phyloP scores from a whole-genome alignment of 2,797 vertebrate genomes.

The Syndactyla subalaris region DNA sequence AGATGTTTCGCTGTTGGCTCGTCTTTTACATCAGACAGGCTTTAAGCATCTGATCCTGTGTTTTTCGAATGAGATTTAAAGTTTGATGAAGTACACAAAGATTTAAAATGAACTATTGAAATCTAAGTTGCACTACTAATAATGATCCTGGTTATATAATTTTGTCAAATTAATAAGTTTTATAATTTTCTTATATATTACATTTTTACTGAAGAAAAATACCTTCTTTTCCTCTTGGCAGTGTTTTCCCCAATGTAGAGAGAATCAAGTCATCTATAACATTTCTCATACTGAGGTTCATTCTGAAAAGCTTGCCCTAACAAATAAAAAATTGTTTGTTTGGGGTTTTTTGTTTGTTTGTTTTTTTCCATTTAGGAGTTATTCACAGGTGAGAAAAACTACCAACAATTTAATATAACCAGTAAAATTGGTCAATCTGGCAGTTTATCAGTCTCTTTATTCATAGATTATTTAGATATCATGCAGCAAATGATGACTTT shows the following conservation, averaged over 20 bases:
- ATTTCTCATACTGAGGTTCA: slow-evolving; percentile 79
- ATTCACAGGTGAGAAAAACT: slow-evolving; percentile 70
- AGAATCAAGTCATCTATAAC: slow-evolving; percentile 72
- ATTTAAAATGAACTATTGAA: background rate
- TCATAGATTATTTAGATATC: background rate
- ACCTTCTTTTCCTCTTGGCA: slow-evolving; percentile 24
- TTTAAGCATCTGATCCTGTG: background rate
- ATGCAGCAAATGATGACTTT: background rate
- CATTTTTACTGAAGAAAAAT: background rate
- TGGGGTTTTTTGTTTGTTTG: background rate
- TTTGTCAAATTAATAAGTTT: background rate
- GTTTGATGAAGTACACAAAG: background rate
- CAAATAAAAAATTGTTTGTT: slow-evolving; percentile 75
- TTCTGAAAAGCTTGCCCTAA: slow-evolving; percentile 72
- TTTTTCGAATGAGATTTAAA: background rate
- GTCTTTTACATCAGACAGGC: background rate
- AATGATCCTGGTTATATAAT: background rate
- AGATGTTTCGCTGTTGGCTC: background rate
- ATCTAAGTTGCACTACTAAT: background rate
- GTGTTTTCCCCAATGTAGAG: slow-evolving; percentile 81
- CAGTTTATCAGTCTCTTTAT: background rate
- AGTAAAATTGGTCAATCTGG: background rate
- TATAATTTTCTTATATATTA: background rate
- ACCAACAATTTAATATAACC: background rate
- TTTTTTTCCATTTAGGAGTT: slow-evolving; percentile 69